These are phyloP conservation scores for Mystacides longicornis DNA, from an alignment of 2,888 invertebrate species.

Conservation along the genomic window DNA sequence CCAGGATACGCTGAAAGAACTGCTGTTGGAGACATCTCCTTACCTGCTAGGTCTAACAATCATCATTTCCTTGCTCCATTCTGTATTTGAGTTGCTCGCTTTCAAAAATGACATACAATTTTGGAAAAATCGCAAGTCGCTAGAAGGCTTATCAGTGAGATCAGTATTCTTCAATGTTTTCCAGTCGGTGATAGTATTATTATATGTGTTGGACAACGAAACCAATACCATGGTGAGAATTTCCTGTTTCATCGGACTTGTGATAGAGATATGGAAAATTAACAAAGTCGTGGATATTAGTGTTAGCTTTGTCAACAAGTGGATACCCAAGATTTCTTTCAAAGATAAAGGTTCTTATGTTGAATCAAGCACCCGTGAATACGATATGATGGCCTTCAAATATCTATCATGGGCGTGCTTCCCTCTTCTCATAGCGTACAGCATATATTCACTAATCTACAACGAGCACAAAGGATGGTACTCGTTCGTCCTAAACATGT, in stretches of 20 bases:
- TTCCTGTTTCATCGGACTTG: conserved; percentile 88
- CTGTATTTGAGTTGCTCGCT: conserved; percentile 94
- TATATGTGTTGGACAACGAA: conserved; percentile 98
- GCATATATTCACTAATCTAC: conserved; percentile 90
- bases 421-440: conserved; percentile 89
- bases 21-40: conserved; percentile 93
- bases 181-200: conserved; percentile 87
- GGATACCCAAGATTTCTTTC: conserved; percentile 73
- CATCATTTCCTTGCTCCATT: conserved; percentile 88
- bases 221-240: conserved; percentile 94
- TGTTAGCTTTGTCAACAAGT: conserved; percentile 66
- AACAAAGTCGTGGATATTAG: conserved; percentile 89
- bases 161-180: conserved; percentile 98
- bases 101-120: conserved; percentile 99
- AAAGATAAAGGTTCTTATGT: conserved; percentile 96
- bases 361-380: conserved; percentile 86
- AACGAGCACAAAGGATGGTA: conserved; percentile 99
- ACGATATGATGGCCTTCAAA: conserved; percentile 91
- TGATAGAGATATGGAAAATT: conserved; percentile 99
- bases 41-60: conserved; percentile 89
- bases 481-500: conserved; percentile 91
- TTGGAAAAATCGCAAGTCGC: conserved; percentile 95
- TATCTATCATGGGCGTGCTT: conserved; percentile 96
- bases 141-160: conserved; percentile 95
- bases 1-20: conserved; percentile 87